Conservation (phyloP, 2,113 vertebrate species). For the Anser brachyrhynchus region DNA sequence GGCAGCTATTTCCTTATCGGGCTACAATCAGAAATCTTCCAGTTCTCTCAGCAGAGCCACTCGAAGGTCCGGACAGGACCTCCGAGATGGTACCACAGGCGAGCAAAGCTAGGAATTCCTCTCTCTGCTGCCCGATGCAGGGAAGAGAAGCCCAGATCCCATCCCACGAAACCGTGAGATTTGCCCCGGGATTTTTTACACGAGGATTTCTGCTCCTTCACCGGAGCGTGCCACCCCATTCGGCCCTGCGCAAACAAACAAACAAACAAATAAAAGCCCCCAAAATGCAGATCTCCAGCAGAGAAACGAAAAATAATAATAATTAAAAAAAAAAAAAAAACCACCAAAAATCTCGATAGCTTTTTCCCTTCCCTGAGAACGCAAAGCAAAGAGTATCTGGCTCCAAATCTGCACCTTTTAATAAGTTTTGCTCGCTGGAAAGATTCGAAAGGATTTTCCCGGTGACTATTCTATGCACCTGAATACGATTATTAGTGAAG, state of each 20-base stretch:
- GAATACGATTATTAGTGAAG: not conserved
- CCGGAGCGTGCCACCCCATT: not conserved
- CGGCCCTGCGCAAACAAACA: not conserved
- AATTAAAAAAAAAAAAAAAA: no score
- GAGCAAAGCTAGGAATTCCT: not conserved
- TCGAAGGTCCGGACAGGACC: conserved; percentile 1
- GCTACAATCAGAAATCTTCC: conserved; percentile 39
- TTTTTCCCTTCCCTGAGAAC: not conserved
- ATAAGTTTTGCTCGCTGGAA: not conserved
- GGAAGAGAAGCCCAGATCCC: not conserved
- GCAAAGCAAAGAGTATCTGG: not conserved
- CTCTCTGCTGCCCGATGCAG: not conserved
- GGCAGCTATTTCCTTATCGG: conserved; percentile 28
- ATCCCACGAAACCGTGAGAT: not conserved
- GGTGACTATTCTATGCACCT: not conserved
- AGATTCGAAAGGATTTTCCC: not conserved
- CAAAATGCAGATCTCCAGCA: not conserved
- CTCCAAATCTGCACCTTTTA: not conserved
- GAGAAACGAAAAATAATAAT: rapidly evolving
- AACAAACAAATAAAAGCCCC: not conserved
- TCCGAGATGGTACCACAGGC: not conserved
- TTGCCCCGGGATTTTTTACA: not conserved
- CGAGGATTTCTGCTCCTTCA: not conserved
- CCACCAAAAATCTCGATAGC: not conserved
- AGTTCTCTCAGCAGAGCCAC: not conserved